Evolutionary conservation across 2,797 vertebrate species (phyloP), one percentile per base, ranked within the genome.

Genomic region (Microchirus variegatus): DNA sequence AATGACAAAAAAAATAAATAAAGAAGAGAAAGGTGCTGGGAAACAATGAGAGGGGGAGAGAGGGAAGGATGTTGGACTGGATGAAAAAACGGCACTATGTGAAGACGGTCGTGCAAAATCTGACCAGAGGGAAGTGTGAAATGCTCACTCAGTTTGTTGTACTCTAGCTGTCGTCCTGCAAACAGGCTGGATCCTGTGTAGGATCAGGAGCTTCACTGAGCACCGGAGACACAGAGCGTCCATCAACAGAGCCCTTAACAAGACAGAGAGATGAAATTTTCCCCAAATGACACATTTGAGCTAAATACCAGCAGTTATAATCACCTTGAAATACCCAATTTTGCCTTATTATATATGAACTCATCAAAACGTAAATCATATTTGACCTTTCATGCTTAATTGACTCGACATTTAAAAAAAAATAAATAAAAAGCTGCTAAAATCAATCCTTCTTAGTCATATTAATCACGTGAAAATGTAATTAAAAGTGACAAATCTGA

Each of bases 111-210:
- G 7, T 6, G 31, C 7, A 31, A 31, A 31, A 31, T 31, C 31
- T 6, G 31, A 31, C 31, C 1, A 47, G 45, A 44, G 43, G 46
- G 22, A 50, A 26, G 16, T 9, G 16, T 57, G 50, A 48, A 63
- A 66, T 64, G 84, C 84, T 41, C 61, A 81, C 75, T 73, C 70
- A 14, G 59, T 59, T 46, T 59, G 55, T 42, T 80, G 68, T 69
- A 71, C 74, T 89, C 83, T 91, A 92, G 88, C 89, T 90, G 84
- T 85, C 88, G 70, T 88, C 83, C 55, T 85, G 85, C 49, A 81
- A 67, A 82, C 84, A 73, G 17, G 56, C 69, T 63, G 77, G 82
- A 81, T 84, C 75, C 75, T 78, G 78, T 1, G 46, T 53, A 16
- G 75, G 75, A 76, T 81, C 86, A 40, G 65, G 22, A 50, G 55